Evolutionary conservation across 1,140 invertebrate genomes (phyloP).

Genomic region (Zaprionus davidi): DNA sequence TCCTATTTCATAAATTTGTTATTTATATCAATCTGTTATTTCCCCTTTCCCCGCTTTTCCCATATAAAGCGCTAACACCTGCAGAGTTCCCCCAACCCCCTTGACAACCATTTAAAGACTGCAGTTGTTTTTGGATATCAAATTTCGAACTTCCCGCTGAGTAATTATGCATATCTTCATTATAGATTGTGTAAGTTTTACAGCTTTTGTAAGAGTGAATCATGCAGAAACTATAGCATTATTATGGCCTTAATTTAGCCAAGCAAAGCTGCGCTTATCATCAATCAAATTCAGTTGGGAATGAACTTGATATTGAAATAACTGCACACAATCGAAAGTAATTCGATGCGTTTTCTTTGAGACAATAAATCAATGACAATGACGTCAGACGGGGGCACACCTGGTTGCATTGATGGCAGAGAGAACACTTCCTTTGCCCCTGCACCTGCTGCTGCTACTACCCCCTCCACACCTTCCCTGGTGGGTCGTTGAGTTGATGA

Average conservation of each 20-base stretch:
- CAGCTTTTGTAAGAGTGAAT: background rate
- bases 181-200: background rate
- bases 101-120: background rate
- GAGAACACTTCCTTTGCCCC: conserved; percentile 41
- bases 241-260: background rate
- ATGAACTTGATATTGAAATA: conserved; percentile 6
- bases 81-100: background rate
- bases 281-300: background rate
- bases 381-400: background rate
- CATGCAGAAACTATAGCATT: background rate
- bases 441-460: background rate
- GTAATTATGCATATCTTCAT: background rate
- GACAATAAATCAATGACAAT: background rate
- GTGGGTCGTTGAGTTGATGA: background rate
- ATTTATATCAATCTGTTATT: background rate
- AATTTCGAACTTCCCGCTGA: background rate
- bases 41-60: background rate
- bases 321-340: background rate
- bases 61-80: background rate
- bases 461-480: too few relatives aligned
- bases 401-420: conserved; percentile 1
- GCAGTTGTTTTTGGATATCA: background rate
- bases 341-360: background rate
- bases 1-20: too few relatives aligned
- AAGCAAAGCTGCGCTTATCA: background rate